Base-by-base conservation (phyloP, 2,888 invertebrate genomes). In the Zhengitettix transpicula region DNA sequence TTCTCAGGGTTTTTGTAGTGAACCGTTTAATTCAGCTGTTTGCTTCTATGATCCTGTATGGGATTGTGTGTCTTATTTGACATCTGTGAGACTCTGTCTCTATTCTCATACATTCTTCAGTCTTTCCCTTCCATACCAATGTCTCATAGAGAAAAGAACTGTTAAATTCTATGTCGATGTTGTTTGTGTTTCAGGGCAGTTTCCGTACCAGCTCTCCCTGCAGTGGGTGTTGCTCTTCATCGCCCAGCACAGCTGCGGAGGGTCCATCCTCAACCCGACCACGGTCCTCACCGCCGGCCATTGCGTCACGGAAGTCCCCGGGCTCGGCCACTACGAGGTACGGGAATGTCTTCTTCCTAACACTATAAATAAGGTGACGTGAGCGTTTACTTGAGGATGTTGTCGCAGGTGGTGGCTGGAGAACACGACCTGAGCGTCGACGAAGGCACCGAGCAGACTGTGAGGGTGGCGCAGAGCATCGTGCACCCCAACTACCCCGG, bases 391-490 rank as follows among this genome's bases (percentile, higher is more conserved):
- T n/a, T 10, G 1, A 10, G 3, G 17, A 42, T 12, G 51, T 51
- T 16, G 47, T 55, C 60, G 10, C 55, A 65, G 61, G 63, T 61
- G 2, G 70, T 77, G 0, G 79, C 78, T 0, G 81, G 81, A n/a
- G 80, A 77, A 1, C 78, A 79, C 67, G 73, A 75, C 58, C 70
- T 81, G 1, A 68, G 74, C 47, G 65, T 67, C 1, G 72, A 70
- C 52, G 73, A 72, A 14, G 70, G 68, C 1, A 66, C 68, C 0
- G 77, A 80, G 67, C 69, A 71, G 59, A 68, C 74, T 1, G 69
- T 68, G 1, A 17, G 56, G 1, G 67, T 76, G 11, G 67, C 66
- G 9, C 69, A 66, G 15, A 67, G 69, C 17, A 65, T 68, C 28
- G 66, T 72, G 1, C 76, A 77, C 62, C 67, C 68, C 47, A 64